Evolutionary conservation across 2,113 vertebrate species (phyloP).

Genomic region (Bucco capensis): DNA sequence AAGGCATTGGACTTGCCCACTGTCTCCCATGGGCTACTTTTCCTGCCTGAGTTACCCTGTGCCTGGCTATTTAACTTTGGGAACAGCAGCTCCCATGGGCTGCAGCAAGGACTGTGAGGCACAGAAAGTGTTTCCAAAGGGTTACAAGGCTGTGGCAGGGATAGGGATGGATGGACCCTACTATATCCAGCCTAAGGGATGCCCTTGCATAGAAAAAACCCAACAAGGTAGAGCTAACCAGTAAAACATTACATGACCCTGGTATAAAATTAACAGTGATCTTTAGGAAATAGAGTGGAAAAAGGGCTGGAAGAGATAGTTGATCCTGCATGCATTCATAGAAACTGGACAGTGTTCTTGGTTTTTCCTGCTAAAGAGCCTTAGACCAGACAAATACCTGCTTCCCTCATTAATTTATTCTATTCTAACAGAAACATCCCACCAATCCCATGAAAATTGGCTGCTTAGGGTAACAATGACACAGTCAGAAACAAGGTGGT

Average conservation of each 20-base stretch:
- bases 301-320: neutral
- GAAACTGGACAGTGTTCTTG: neutral
- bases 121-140: neutral
- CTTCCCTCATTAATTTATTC: neutral
- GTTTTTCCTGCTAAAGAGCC: neutral
- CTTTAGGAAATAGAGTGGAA: neutral
- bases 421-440: neutral
- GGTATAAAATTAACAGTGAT: neutral
- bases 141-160: neutral
- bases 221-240: neutral
- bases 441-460: neutral
- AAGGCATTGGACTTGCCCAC: neutral
- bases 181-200: rapidly evolving
- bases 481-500: neutral
- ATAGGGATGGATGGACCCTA: neutral
- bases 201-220: neutral
- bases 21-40: neutral
- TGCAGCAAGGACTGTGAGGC: neutral
- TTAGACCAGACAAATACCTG: neutral
- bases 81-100: neutral
- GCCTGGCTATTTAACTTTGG: neutral
- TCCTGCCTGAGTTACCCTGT: neutral
- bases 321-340: neutral
- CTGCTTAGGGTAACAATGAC: neutral
- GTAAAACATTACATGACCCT: neutral